Conservation (phyloP, 2,113 vertebrate genomes). For the Ranitomeya imitator region DNA sequence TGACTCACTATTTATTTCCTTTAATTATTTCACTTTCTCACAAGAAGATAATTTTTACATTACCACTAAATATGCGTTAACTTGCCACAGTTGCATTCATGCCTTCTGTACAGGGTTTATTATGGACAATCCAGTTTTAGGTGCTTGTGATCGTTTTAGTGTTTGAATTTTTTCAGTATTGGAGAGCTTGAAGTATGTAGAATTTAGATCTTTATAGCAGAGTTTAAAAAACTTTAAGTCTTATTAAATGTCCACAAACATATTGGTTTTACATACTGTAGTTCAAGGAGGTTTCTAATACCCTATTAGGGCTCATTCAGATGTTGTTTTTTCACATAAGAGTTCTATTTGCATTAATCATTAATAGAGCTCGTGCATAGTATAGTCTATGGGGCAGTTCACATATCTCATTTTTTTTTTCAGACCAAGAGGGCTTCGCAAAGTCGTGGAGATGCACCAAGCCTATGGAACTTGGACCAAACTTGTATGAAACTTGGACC, state of each 20-base stretch:
- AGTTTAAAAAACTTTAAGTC: neutral
- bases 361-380: no score
- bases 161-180: neutral
- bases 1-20: conserved; percentile 15
- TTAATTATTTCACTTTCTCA: conserved; percentile 16
- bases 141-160: neutral
- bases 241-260: neutral
- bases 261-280: neutral
- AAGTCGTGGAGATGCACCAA: no score
- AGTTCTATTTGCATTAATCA: no score
- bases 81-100: neutral
- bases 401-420: no score
- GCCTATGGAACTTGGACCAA: no score
- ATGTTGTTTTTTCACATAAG: no score
- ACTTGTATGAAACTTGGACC: no score
- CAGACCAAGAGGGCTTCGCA: no score
- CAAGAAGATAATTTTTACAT: conserved; percentile 14
- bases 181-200: neutral
- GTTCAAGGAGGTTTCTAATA: no score
- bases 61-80: conserved; percentile 21
- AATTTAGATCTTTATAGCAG: neutral
- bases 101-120: neutral
- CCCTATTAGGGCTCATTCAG: no score
- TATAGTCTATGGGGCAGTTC: no score
- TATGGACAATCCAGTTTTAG: neutral